phyloP scores from a whole-genome alignment of 2,888 invertebrate species.

The Nesidiocoris tenuis region DNA sequence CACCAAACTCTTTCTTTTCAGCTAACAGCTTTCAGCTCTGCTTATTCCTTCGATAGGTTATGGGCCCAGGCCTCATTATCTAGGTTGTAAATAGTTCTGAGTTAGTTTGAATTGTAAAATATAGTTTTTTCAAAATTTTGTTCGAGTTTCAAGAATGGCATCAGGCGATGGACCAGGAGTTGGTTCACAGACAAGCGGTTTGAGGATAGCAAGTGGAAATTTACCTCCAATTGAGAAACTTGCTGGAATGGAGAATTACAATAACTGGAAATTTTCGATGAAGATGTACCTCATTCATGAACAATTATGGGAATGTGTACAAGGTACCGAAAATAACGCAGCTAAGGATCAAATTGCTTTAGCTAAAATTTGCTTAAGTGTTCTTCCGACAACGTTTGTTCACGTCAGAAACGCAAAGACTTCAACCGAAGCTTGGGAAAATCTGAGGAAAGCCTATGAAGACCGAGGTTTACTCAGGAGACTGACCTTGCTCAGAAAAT shows the following conservation, averaged over 20 bases:
- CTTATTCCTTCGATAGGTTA: too few species aligned
- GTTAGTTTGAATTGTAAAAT: too few species aligned
- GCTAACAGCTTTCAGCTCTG: too few species aligned
- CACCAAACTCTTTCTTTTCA: too few species aligned
- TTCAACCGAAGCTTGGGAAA: conserved; percentile 18
- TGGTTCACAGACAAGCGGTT: too few species aligned
- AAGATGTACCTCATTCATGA: conserved; percentile 40
- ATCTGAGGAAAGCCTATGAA: conserved; percentile 10
- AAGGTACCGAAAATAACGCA: background rate
- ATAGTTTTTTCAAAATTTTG: too few species aligned
- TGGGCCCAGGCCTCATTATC: too few species aligned
- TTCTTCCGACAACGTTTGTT: background rate
- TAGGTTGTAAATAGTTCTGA: too few species aligned
- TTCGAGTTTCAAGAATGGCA: too few species aligned
- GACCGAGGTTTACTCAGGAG: conserved; percentile 1
- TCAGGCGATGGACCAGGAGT: too few species aligned
- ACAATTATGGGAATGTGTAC: conserved; percentile 24
- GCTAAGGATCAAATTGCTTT: background rate
- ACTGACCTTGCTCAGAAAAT: conserved; percentile 3
- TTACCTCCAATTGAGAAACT: conserved; percentile 6
- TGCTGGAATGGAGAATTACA: conserved; percentile 45
- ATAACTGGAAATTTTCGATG: conserved; percentile 47
- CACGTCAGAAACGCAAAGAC: conserved; percentile 8
- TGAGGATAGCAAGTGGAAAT: background rate
- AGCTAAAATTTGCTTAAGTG: conserved; percentile 23